Evolutionary conservation across 2,113 vertebrate genomes (phyloP).

Genomic region (Acanthochromis polyacanthus): DNA sequence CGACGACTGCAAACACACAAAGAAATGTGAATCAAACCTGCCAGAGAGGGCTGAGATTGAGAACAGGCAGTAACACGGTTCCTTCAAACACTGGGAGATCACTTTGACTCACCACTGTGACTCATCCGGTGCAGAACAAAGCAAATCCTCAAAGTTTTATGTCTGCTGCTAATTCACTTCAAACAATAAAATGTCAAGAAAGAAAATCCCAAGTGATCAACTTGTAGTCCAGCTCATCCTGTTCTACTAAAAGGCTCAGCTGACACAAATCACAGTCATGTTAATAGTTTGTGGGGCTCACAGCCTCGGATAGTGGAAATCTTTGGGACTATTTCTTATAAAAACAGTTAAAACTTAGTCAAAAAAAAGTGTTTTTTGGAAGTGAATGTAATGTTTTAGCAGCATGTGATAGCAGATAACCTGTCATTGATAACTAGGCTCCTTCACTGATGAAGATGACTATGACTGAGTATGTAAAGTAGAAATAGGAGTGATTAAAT

Average conservation of each 20-base stretch:
- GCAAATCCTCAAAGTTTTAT: neutral
- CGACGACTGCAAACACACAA: slow-evolving; percentile 85
- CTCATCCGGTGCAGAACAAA: slow-evolving; percentile 5
- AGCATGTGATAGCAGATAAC: no score
- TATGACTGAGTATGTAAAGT: no score
- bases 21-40: neutral
- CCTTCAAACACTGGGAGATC: neutral
- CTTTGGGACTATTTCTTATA: neutral
- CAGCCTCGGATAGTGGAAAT: no score
- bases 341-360: neutral
- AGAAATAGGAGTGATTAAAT: no score
- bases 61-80: neutral
- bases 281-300: no score
- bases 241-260: neutral
- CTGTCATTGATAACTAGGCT: no score
- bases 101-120: neutral
- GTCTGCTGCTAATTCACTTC: neutral
- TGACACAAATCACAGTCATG: no score
- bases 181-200: neutral
- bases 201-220: neutral
- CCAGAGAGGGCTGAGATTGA: neutral
- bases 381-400: no score
- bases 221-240: neutral
- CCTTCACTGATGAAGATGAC: no score
- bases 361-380: no score